These are phyloP conservation scores for Zingel zingel DNA, from an alignment of 2,113 vertebrate genomes.

Conservation along the genomic window DNA sequence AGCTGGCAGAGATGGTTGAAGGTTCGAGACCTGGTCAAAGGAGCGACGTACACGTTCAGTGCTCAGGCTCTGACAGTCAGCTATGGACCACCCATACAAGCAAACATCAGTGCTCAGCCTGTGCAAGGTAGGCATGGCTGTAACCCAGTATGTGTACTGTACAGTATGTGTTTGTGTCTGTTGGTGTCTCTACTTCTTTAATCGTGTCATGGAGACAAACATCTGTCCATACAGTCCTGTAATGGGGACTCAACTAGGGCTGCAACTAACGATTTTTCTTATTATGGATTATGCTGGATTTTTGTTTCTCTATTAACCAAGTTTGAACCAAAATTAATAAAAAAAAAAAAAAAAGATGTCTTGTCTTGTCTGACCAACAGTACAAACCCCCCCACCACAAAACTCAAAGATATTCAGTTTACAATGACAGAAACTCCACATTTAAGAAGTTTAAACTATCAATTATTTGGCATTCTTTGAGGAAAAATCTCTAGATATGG, in stretches of 20 bases:
- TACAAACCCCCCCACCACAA: not conserved
- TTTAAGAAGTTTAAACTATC: too few species aligned
- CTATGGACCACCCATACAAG: constrained; percentile 89
- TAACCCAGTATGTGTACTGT: not conserved
- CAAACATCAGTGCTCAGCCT: constrained; percentile 92
- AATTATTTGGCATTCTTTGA: too few species aligned
- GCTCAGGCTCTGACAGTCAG: constrained; percentile 92
- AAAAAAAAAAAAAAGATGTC: not conserved
- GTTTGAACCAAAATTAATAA: too few species aligned
- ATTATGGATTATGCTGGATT: too few species aligned
- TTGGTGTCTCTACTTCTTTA: not conserved
- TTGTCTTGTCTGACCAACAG: not conserved
- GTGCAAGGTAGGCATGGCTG: constrained; percentile 86
- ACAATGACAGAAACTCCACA: not conserved
- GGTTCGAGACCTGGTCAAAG: constrained; percentile 92
- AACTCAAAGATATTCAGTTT: not conserved
- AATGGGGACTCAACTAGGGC: not conserved
- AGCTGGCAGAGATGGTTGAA: constrained; percentile 95
- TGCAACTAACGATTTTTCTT: not conserved
- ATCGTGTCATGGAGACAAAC: not conserved
- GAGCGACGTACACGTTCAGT: constrained; percentile 90
- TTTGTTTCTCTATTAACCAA: too few species aligned
- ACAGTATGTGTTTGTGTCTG: not conserved
- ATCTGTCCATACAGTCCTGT: not conserved
- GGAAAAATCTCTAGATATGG: too few species aligned